Evolutionary conservation across 2,888 invertebrate genomes (phyloP).

Genomic region (Caenorhabditis zanzibari): DNA sequence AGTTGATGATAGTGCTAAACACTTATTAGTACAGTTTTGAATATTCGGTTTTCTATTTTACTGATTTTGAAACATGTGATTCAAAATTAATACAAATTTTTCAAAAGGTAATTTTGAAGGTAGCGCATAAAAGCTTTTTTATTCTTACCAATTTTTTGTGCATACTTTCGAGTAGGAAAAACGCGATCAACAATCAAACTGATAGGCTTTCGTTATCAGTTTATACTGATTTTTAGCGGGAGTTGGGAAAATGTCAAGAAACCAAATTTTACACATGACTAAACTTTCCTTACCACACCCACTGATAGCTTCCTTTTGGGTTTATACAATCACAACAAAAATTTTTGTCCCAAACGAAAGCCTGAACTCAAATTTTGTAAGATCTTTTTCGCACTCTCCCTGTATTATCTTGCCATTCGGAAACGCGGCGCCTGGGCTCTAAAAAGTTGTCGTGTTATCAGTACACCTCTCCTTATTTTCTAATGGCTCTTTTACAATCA

Average conservation of each 20-base stretch:
- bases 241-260: not conserved
- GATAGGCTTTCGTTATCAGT: not conserved
- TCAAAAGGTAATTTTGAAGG: no score
- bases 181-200: conserved; percentile 6
- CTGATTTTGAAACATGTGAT: not conserved
- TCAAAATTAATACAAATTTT: no score
- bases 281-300: not conserved
- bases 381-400: no score
- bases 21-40: not conserved
- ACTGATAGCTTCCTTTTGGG: not conserved
- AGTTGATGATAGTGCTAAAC: conserved; percentile 12
- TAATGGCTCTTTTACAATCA: conserved; percentile 37
- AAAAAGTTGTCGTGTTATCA: conserved; percentile 51
- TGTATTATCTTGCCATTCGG: not conserved
- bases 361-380: not conserved
- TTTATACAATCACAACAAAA: no score
- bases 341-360: no score
- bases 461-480: conserved; percentile 20
- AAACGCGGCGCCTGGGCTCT: conserved; percentile 26
- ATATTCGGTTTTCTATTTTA: not conserved
- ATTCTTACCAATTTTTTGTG: no score
- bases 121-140: no score
- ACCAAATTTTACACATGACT: not conserved
- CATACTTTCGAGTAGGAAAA: no score
- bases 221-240: not conserved